Base-by-base conservation (phyloP, 2,113 vertebrate species). In the Gasterosteus aculeatus region DNA sequence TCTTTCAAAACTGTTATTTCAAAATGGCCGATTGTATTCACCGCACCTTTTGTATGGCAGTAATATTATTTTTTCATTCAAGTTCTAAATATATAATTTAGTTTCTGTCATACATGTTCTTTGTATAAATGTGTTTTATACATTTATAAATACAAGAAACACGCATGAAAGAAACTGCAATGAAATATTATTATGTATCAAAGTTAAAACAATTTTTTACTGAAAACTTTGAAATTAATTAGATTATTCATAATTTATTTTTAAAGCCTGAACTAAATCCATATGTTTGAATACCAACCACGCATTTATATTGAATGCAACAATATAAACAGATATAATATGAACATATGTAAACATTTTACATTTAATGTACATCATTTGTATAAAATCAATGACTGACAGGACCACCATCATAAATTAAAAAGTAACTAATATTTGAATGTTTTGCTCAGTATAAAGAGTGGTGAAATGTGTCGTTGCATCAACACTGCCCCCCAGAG, bases 401-500 rank as follows among this genome's bases (percentile, higher is more conserved):
- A 44, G 35, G 31, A n/a, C 29, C 7, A 12, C 7, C 16, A n/a
- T 16, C 35, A 63, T 26, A 61, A 19, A 14, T 29, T 22, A 53
- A 31, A 14, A 51, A 56, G 11, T 2, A 42, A 46, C 6, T 31
- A 38, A 6, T 58, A 42, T 41, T 10, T n/a, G 5, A 33, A 41
- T n/a, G 33, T 74, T 33, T 68, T 56, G 29, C 5, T 46, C 2
- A 46, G 22, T 29, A 9, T 44, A 29, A 33, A 31, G 26, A 53
- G 58, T 69, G 12, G 10, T 38, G 29, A 31, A 18, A 44, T 0
- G 39, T 39, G 80, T 85, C 69, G 16, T 81, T 91, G 91, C 83
- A 75, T 81, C 92, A 91, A 94, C 87, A 93, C 85, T 91, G 92
- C 93, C 94, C 88, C 90, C 94, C 69, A 92, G 72, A 87, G 93